Base-by-base conservation (phyloP, 2,797 vertebrate genomes). In the Prionace glauca region DNA sequence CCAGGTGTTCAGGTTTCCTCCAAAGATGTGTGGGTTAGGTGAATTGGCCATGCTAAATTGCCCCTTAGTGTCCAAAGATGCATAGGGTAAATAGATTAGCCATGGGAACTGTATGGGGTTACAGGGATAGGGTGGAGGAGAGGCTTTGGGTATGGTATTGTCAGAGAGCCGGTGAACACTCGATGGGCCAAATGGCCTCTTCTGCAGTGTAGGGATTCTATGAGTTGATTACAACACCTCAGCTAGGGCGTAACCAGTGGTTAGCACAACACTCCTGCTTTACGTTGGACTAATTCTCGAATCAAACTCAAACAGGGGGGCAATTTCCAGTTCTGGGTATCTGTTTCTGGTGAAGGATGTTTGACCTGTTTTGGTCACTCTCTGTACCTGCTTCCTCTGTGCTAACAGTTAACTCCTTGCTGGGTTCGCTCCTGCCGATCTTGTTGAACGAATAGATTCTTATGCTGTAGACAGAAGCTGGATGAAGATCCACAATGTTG, bases 401-500 rank as follows among this genome's bases (percentile, higher is more conserved):
- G 98, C 99, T 99, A 97, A 99, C 97, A 96, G 99, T 99, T 96
- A 99, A 98, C 96, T 99, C 99, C 96, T 99, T 99, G 97, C 99
- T 99, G 0, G 99, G 98, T 96, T 99, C 98, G 0, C 99, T 99
- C 96, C 98, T 99, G 69, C 99, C 99, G 0, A 99, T 99, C 96
- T 98, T 98, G 96, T 99, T 99, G 97, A 99, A 99, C 94, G 99
- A 99, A 96, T 98, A 99, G 99, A 99, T 99, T 97, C 99, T 99
- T 96, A 99, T 99, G 97, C 99, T 99, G 97, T 99, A 99, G 60
- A 99, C 98, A 0, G 98, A 99, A 0, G 99, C 99, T 0, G 99
- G 99, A 97, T 99, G 99, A 72, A 99, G 97, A 97, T 99, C 99
- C 96, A 99, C 99, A 0, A 99, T 99, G 97, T 99, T 99, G 0